These are phyloP conservation scores for Schizothorax lantsangensis DNA, from an alignment of 2,797 vertebrate species.

Conservation along the genomic window DNA sequence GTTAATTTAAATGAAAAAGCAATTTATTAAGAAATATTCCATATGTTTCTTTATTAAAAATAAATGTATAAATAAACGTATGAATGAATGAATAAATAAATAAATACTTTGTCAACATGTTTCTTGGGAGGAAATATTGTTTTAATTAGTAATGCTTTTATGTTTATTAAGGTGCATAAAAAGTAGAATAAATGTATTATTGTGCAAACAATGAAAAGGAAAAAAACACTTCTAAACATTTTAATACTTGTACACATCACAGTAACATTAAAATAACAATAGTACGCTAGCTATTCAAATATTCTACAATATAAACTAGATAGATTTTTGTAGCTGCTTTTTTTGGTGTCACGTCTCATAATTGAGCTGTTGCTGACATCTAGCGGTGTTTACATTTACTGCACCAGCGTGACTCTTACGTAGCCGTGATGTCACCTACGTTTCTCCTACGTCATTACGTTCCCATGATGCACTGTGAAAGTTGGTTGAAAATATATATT, in stretches of 20 bases:
- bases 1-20: too few relatives aligned
- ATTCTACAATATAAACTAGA: background rate
- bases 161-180: background rate
- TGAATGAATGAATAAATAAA: too few relatives aligned
- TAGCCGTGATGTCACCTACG: background rate
- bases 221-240: background rate
- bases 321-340: too few relatives aligned
- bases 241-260: background rate
- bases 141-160: background rate
- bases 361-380: constrained; percentile 15
- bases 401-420: background rate
- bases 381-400: background rate
- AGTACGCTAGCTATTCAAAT: background rate
- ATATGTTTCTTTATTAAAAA: background rate
- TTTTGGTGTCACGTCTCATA: background rate
- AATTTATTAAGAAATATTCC: too few relatives aligned
- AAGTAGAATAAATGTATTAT: background rate
- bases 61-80: background rate
- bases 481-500: background rate
- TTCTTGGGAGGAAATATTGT: background rate
- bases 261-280: background rate
- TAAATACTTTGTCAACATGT: background rate
- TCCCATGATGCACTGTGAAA: constrained; percentile 12
- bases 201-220: background rate
- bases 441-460: background rate